Evolutionary conservation across 1,140 invertebrate species (phyloP).

Genomic region (Planococcus citri): DNA sequence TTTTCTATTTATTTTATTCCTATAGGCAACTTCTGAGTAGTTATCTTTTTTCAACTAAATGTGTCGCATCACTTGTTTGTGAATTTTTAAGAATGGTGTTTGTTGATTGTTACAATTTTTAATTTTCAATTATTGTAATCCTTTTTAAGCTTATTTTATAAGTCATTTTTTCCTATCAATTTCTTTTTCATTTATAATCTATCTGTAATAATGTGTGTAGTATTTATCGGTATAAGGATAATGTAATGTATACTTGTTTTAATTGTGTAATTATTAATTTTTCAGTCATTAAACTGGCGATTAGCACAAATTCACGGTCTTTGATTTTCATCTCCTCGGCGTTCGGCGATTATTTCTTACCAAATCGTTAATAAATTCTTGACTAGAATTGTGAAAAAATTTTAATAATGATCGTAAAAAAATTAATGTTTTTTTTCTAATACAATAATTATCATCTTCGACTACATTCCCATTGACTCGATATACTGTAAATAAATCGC

Average conservation of each 20-base stretch:
- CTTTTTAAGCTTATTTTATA: background rate
- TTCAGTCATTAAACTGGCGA: background rate
- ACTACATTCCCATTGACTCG: conserved; percentile 35
- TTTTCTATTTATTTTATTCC: background rate
- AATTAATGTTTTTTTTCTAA: too few relatives aligned
- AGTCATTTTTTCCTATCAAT: background rate
- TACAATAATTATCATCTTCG: too few relatives aligned
- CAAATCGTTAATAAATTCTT: too few relatives aligned
- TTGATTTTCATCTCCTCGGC: too few relatives aligned
- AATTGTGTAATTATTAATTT: background rate
- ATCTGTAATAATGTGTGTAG: background rate
- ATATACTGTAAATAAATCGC: conserved; percentile 77
- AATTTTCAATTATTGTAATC: background rate
- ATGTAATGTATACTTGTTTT: background rate
- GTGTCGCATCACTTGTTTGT: background rate
- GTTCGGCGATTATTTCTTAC: too few relatives aligned
- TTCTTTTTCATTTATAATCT: background rate
- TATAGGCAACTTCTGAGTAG: background rate
- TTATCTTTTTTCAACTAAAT: background rate
- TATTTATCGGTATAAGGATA: background rate
- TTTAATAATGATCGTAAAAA: too few relatives aligned
- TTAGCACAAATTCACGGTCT: background rate
- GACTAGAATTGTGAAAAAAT: too few relatives aligned
- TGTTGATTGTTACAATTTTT: background rate
- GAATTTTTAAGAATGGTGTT: background rate